Percentiles rank a stretch among this genome's conserved stretches.
Conservation (phyloP, 2,113 vertebrate species). For the Passer montanus region DNA sequence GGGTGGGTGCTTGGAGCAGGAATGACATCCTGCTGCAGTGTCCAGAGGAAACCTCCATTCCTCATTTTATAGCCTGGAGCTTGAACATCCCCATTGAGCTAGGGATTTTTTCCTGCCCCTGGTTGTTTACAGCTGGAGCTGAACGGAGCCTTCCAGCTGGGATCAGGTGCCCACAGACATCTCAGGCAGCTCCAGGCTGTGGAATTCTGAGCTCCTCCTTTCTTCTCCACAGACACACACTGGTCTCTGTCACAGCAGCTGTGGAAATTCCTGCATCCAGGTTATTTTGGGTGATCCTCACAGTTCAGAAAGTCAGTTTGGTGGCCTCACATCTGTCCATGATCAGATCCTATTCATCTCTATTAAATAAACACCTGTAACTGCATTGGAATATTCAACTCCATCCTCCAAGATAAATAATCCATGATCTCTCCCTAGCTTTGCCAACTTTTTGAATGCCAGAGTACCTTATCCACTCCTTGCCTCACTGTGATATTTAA, state of each 20-base stretch:
- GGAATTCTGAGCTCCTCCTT: background rate
- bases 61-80: background rate
- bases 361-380: background rate
- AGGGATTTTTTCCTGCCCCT: background rate
- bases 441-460: background rate
- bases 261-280: background rate
- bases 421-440: background rate
- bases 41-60: background rate
- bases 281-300: background rate
- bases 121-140: background rate
- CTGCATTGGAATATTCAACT: background rate
- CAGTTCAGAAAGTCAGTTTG: rapidly evolving
- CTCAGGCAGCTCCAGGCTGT: background rate
- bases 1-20: background rate
- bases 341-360: background rate
- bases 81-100: background rate
- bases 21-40: background rate
- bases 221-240: background rate
- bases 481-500: background rate
- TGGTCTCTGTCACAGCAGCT: background rate
- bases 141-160: background rate
- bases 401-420: background rate
- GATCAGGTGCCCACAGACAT: background rate
- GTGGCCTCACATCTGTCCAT: rapidly evolving
- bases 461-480: background rate